Base-by-base conservation (phyloP, 2,888 invertebrate species). In the Diploptera punctata region DNA sequence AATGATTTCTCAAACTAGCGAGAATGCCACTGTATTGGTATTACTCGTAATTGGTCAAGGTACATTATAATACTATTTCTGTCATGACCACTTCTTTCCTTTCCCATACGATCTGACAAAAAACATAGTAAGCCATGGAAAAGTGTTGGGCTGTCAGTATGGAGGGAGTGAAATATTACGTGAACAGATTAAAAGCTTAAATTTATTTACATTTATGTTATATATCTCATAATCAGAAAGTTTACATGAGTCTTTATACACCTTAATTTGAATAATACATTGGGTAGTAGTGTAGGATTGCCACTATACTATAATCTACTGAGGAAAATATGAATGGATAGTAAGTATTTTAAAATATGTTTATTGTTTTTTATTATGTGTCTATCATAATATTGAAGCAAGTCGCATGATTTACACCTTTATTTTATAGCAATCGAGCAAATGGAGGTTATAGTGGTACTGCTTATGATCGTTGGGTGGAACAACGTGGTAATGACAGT, bases 391-490 rank as follows among this genome's bases (percentile, higher is more conserved):
- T n/a, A n/a, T n/a, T n/a, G n/a, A n/a, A n/a, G n/a, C n/a, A n/a
- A n/a, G n/a, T n/a, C n/a, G n/a, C n/a, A n/a, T n/a, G n/a, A n/a
- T n/a, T n/a, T n/a, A n/a, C n/a, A n/a, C n/a, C n/a, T n/a, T n/a
- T n/a, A 3, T 38, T 5, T 62, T 62, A 9, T 31, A 62, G 60
- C 60, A 71, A 71, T 54, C 67, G 74, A n/a, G 67, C 54, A 18
- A 71, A 67, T 65, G 75, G 75, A 68, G 76, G 78, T 21, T 77
- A 78, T 76, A 79, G 76, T 73, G 83, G 83, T 10, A 80, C 79
- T 71, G 77, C 81, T 33, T 86, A 86, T 75, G 87, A 87, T 77
- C 82, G 85, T n/a, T 85, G 85, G 81, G 83, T 86, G 38, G 86
- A 86, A 71, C 82, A 84, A 68, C 81, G 83, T 47, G 84, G 86